phyloP scores from a whole-genome alignment of 2,797 vertebrate species.

The Pangasius djambal region DNA sequence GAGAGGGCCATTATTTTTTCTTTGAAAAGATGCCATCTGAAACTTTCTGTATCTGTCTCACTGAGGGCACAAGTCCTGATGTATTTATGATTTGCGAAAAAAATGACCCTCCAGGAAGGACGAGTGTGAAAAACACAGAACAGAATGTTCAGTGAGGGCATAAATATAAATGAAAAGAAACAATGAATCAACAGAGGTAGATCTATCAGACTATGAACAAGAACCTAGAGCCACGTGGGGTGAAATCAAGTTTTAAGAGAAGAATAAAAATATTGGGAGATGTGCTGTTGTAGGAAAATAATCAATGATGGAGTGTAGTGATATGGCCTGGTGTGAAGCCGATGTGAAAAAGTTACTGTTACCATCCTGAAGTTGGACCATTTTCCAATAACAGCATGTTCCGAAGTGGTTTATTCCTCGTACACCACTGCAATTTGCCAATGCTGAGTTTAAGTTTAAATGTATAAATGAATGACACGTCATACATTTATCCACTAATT shows the following conservation, averaged over 20 bases:
- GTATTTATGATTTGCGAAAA: constrained; percentile 66
- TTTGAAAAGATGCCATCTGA: constrained; percentile 65
- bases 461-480: background rate
- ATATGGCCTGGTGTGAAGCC: background rate
- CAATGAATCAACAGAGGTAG: constrained; percentile 70
- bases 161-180: constrained; percentile 70
- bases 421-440: background rate
- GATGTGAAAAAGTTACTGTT: background rate
- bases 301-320: background rate
- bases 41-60: constrained; percentile 62
- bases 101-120: constrained; percentile 73
- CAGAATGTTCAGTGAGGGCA: constrained; percentile 46
- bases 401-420: background rate
- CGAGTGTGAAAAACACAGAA: constrained; percentile 55
- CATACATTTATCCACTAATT: background rate
- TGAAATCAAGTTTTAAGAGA: constrained; percentile 63
- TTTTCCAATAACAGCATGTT: background rate
- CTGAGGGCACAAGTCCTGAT: constrained; percentile 62
- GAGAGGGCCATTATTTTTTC: constrained; percentile 60
- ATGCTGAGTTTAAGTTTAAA: background rate
- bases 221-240: constrained; percentile 62
- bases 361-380: background rate
- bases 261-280: background rate
- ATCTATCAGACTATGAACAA: constrained; percentile 70
- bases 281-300: background rate